phyloP scores from a whole-genome alignment of 2,888 invertebrate species.

The Epirrita christyi region DNA sequence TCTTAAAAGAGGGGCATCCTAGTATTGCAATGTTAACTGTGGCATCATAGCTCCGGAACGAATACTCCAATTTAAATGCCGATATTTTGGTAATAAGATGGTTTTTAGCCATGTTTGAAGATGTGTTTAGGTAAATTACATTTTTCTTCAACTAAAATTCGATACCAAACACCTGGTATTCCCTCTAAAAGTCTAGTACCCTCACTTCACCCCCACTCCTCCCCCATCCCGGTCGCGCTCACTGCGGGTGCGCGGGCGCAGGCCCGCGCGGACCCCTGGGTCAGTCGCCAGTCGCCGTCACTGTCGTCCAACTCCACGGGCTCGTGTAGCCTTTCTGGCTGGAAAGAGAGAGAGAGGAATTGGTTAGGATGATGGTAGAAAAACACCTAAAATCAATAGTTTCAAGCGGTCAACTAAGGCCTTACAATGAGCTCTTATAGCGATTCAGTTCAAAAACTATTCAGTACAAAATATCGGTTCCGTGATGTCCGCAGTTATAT shows the following conservation, averaged over 20 bases:
- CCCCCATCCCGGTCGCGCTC: slow-evolving; percentile 49
- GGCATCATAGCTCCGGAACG: too few relatives aligned
- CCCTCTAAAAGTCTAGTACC: slow-evolving; percentile 10
- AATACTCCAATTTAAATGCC: too few relatives aligned
- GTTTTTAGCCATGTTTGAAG: too few relatives aligned
- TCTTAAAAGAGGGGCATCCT: too few relatives aligned
- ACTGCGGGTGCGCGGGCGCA: slow-evolving; percentile 73
- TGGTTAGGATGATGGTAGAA: not conserved
- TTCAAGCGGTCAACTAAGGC: too few relatives aligned
- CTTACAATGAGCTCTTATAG: too few relatives aligned
- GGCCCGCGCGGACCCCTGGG: slow-evolving; percentile 84
- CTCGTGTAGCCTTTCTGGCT: slow-evolving; percentile 86
- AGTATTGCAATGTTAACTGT: too few relatives aligned
- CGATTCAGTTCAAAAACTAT: too few relatives aligned
- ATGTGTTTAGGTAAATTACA: not conserved
- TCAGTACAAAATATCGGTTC: too few relatives aligned
- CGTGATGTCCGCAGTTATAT: too few relatives aligned
- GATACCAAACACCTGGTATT: slow-evolving; percentile 1
- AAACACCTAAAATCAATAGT: not conserved
- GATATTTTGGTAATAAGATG: too few relatives aligned
- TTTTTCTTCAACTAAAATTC: not conserved
- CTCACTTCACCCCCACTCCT: slow-evolving; percentile 23
- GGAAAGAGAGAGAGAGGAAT: slow-evolving; percentile 54
- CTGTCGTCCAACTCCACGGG: slow-evolving; percentile 87
- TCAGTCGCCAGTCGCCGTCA: slow-evolving; percentile 88